Conservation (phyloP, 2,888 invertebrate genomes). For the Spodoptera picta region DNA sequence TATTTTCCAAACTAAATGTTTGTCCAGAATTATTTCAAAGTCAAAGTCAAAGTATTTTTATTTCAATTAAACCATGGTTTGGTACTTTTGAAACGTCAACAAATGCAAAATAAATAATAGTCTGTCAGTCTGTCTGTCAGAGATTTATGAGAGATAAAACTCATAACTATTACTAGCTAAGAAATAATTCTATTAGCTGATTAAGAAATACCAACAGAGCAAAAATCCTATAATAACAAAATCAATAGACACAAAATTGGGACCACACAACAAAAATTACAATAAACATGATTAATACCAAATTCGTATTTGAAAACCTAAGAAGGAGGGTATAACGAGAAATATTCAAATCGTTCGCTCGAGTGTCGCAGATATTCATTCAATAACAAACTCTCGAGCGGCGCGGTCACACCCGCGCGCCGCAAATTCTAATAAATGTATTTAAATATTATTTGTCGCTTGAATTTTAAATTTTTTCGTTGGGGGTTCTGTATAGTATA, state of each 20-base stretch:
- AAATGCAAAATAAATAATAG: too few species aligned
- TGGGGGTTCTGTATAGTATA: conserved; percentile 16
- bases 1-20: too few species aligned
- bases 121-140: too few species aligned
- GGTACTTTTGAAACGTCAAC: too few species aligned
- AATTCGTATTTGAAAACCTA: conserved; percentile 11
- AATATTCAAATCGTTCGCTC: conserved; percentile 45
- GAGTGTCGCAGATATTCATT: conserved; percentile 36
- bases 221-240: neutral
- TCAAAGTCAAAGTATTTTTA: too few species aligned
- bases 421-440: conserved; percentile 28
- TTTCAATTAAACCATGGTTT: too few species aligned
- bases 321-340: conserved; percentile 31
- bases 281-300: conserved; percentile 8
- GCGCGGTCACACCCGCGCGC: conserved; percentile 19
- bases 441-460: conserved; percentile 12
- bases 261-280: neutral
- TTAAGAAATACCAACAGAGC: too few species aligned
- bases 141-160: too few species aligned
- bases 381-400: conserved; percentile 33
- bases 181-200: too few species aligned
- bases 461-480: neutral
- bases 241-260: neutral
- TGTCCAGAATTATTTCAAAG: too few species aligned
- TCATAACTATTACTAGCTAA: too few species aligned